Conservation (phyloP, 2,888 invertebrate species). For the Ectemnius continuus region DNA sequence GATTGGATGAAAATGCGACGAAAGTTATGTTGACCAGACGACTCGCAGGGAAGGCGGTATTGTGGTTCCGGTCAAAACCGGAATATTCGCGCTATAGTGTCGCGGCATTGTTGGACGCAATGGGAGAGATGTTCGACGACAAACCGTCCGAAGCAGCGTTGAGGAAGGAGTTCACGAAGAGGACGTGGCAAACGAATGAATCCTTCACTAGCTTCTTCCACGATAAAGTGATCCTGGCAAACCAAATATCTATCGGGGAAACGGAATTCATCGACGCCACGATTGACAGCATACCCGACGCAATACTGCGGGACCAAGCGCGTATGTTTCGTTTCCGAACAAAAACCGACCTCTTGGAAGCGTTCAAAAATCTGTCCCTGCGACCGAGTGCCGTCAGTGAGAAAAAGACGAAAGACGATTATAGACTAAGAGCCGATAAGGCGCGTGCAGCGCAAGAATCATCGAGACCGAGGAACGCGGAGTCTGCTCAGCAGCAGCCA, state of each 20-base stretch:
- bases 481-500: neutral
- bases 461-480: neutral
- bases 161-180: too few species aligned
- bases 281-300: slow-evolving; percentile 12
- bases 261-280: neutral
- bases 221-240: slow-evolving; percentile 13
- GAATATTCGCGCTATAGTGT: too few species aligned
- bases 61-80: too few species aligned
- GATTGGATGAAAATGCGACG: too few species aligned
- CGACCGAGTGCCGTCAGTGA: neutral
- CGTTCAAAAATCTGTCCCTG: neutral
- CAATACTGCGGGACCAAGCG: neutral
- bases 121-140: too few species aligned
- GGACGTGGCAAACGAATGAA: too few species aligned
- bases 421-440: neutral
- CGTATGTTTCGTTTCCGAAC: neutral
- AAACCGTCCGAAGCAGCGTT: too few species aligned
- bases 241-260: neutral
- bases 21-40: too few species aligned
- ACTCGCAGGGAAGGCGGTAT: too few species aligned
- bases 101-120: too few species aligned
- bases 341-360: neutral
- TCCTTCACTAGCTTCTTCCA: too few species aligned
- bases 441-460: neutral
- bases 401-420: neutral